A percentile compares a stretch with the other conserved stretches of the same genome.
Evolutionary conservation across 2,888 invertebrate genomes (phyloP).

Genomic region (Diarsia mendica): DNA sequence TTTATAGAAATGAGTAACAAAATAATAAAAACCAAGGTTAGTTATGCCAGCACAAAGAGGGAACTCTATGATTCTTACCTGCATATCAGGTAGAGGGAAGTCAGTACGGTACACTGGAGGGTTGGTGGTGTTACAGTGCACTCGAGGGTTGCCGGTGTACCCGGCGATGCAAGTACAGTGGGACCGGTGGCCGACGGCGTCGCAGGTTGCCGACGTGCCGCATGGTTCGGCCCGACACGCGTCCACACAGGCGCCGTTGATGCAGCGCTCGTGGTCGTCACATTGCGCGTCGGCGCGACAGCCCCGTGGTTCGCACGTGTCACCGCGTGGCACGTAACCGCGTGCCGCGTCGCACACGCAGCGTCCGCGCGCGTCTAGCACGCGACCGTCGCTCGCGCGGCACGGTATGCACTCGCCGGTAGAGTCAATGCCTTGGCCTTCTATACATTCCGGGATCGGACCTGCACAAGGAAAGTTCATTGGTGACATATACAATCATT

Average conservation of each 20-base stretch:
- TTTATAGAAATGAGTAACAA: not conserved
- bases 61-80: conserved; percentile 73
- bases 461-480: conserved; percentile 66
- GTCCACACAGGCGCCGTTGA: conserved; percentile 94
- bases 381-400: conserved; percentile 92
- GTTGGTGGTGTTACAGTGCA: conserved; percentile 91
- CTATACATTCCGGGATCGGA: conserved; percentile 93
- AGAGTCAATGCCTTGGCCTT: conserved; percentile 93
- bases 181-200: conserved; percentile 94
- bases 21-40: not conserved
- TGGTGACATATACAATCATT: not conserved
- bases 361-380: conserved; percentile 94
- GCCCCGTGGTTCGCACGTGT: conserved; percentile 94
- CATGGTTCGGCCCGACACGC: conserved; percentile 94
- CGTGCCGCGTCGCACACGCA: conserved; percentile 95
- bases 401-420: conserved; percentile 95
- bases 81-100: conserved; percentile 96
- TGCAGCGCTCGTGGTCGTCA: conserved; percentile 94
- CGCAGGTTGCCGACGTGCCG: conserved; percentile 94
- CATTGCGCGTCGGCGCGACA: conserved; percentile 94
- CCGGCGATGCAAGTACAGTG: conserved; percentile 94
- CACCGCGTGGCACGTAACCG: conserved; percentile 94
- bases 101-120: conserved; percentile 91
- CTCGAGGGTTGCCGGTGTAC: conserved; percentile 94
- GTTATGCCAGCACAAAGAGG: not conserved